Base-by-base conservation (phyloP, 2,888 invertebrate genomes). In the Drosophila kanekoi region DNA sequence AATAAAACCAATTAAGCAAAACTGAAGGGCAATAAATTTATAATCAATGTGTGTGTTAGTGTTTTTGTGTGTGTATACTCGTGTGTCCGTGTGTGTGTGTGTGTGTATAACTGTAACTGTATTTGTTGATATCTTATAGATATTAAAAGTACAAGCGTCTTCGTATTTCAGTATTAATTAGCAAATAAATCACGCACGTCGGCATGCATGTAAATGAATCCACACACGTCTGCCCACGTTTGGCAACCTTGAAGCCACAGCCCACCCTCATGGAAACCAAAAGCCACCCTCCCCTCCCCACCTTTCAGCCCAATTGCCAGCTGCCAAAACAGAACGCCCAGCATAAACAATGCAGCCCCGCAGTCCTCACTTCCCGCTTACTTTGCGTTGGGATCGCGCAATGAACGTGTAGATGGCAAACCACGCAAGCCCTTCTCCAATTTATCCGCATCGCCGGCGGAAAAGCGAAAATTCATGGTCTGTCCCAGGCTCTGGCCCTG, bases 381-480 rank as follows among this genome's bases (percentile, higher is more conserved):
- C 67, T 86, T 87, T 33, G 47, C 63, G 54, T 74, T 87, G 23
- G 88, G 76, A 73, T 93, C 93, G 88, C 95, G 94, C 77, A 95
- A 93, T 65, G 95, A 95, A 65, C 95, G 93, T 6, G 95, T 94
- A 81, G 95, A 95, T 38, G 95, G 94, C 72, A 95, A 93, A 14
- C 94, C 93, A 44, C 93, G 92, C 62, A 93, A 92, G 10, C 93
- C 92, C 65, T 94, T 94, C 61, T 95, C 93, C 73, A 95, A 92
- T 66, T 94, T 95, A 81, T 94, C 94, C 23, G 95, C 93, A 89
- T 96, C 96, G 62, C 95, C 95, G 10, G 95, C 94, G 41, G 95
- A 96, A 90, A 95, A 95, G 70, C 96, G 93, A 89, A 94, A 95
- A 68, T 93, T 93, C 44, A 85, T 90, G 5, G 79, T 65, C 23